These are phyloP conservation scores for Pteria penguin DNA, from an alignment of 2,888 invertebrate species.

Conservation along the genomic window DNA sequence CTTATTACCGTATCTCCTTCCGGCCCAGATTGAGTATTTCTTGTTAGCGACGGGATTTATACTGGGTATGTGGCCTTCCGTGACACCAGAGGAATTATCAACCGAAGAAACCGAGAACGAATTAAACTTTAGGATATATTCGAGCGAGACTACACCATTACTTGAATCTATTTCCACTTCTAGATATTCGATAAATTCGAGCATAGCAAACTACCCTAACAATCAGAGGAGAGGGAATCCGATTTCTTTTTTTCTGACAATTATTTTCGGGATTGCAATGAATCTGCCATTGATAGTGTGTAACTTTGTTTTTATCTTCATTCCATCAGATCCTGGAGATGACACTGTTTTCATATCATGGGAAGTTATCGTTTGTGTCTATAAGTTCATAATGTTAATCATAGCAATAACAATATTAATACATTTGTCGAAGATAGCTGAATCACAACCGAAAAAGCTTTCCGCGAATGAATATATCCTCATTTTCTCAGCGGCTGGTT, in stretches of 20 bases:
- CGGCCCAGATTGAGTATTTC: slow-evolving; percentile 3
- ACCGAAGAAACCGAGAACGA: neutral
- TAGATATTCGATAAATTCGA: no score
- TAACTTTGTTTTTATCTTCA: no score
- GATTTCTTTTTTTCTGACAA: slow-evolving; percentile 7
- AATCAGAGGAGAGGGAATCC: slow-evolving; percentile 4
- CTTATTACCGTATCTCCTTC: neutral
- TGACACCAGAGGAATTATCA: neutral
- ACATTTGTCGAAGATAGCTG: neutral
- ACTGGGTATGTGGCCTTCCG: slow-evolving; percentile 19
- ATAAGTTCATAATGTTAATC: slow-evolving; percentile 1
- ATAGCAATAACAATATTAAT: slow-evolving; percentile 1
- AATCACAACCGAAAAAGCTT: neutral
- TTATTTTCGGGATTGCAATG: slow-evolving; percentile 1
- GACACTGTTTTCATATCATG: no score
- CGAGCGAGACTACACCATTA: no score
- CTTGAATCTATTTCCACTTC: no score
- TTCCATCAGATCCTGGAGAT: no score
- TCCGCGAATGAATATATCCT: slow-evolving; percentile 6
- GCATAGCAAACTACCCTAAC: no score
- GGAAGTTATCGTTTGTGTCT: no score
- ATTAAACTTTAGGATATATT: no score
- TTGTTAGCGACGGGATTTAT: slow-evolving; percentile 15
- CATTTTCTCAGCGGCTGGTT: no score
- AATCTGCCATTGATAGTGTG: slow-evolving; percentile 4